Conservation (phyloP, 2,888 invertebrate genomes). For the Reticulitermes lucifugus region DNA sequence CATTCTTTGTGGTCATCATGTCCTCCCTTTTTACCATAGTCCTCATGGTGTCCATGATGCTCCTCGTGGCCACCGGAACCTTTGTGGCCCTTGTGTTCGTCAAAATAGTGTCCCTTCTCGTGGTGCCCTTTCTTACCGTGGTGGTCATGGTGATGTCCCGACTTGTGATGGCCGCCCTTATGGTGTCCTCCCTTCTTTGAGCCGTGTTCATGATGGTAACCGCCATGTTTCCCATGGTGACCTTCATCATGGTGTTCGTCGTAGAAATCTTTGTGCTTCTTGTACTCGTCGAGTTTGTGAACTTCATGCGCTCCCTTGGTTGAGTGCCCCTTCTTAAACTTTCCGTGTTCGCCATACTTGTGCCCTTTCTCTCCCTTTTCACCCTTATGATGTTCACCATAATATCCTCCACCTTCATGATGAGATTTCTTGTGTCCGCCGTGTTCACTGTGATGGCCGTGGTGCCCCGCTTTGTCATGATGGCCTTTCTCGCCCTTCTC, state of each 20-base stretch:
- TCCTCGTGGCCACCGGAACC: conserved; percentile 81
- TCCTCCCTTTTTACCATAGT: conserved; percentile 84
- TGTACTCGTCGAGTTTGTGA: conserved; percentile 87
- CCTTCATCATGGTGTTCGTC: conserved; percentile 87
- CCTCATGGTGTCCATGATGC: conserved; percentile 79
- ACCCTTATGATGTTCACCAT: conserved; percentile 73
- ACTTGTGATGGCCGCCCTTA: conserved; percentile 85
- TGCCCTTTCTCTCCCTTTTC: conserved; percentile 77
- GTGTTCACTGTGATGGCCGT: conserved; percentile 73
- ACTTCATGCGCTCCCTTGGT: conserved; percentile 89
- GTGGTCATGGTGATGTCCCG: conserved; percentile 80
- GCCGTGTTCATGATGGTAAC: conserved; percentile 80
- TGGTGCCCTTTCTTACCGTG: conserved; percentile 85
- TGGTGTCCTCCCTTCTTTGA: conserved; percentile 85
- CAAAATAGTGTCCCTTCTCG: conserved; percentile 83
- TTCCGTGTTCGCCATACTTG: conserved; percentile 75
- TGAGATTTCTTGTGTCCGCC: conserved; percentile 73
- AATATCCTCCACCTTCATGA: conserved; percentile 74
- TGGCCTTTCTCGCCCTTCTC: conserved; percentile 79
- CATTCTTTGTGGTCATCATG: conserved; percentile 78
- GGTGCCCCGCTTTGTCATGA: conserved; percentile 66
- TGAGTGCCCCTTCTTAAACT: conserved; percentile 86
- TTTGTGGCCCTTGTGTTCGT: conserved; percentile 84
- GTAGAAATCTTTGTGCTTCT: conserved; percentile 88
- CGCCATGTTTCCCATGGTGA: conserved; percentile 84